phyloP scores from a whole-genome alignment of 2,113 vertebrate species.

The Megatriorchis doriae region DNA sequence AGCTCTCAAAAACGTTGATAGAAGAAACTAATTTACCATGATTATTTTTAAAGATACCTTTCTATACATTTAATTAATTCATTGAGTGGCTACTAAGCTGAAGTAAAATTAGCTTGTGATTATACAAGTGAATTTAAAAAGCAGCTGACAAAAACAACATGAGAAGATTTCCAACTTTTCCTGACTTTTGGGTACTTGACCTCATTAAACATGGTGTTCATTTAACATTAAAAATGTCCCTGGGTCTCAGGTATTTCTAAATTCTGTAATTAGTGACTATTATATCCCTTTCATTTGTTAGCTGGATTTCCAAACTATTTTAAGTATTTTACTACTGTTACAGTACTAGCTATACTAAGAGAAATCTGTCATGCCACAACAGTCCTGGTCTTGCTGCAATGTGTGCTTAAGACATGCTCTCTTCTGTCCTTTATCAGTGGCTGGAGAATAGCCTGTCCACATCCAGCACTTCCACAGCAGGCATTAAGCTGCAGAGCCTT shows the following conservation, averaged over 20 bases:
- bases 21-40: background rate
- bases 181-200: background rate
- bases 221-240: background rate
- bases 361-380: background rate
- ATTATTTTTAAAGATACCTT: background rate
- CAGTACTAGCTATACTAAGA: background rate
- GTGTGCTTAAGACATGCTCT: background rate
- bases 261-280: background rate
- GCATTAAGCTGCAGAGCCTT: background rate
- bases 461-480: background rate
- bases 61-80: background rate
- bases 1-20: background rate
- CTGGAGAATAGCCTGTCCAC: background rate
- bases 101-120: background rate
- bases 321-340: background rate
- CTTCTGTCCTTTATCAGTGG: background rate
- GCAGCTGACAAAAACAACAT: background rate
- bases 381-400: background rate
- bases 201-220: background rate
- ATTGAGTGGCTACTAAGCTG: background rate
- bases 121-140: background rate
- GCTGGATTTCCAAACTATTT: background rate
- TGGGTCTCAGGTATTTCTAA: background rate
- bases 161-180: background rate
- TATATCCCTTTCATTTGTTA: background rate